Base-by-base conservation (phyloP, 2,113 vertebrate species). In the Eulemur rufifrons region DNA sequence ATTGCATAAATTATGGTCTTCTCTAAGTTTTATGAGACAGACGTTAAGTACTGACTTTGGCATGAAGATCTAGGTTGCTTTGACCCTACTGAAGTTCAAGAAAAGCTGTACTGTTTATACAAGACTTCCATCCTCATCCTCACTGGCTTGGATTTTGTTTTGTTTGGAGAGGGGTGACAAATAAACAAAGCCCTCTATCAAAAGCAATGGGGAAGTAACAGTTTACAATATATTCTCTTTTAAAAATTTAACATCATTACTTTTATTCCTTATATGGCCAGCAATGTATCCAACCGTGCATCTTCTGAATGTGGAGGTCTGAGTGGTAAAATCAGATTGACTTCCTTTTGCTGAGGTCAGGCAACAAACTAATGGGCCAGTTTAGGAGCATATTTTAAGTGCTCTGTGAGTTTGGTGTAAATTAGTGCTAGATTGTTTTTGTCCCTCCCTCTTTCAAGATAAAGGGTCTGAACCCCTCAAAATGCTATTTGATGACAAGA, bases 201-300 rank as follows among this genome's bases (percentile, higher is more conserved):
- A 97, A 78, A 86, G 86, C 34, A 91, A 71, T 13, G 13, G 98
- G 98, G 94, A 97, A 96, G 83, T 80, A 94, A 93, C 95, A 98
- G 96, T 96, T 98, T 83, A 77, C 34, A 88, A 52, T 69, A 63
- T 81, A 89, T 93, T 96, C 91, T 94, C 97, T 98, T 95, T 97
- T 94, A 93, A 95, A 96, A 94, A 3, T 88, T 95, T 97, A 85
- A 81, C 83, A 77, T 89, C 80, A 42, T 94, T 90, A 80, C 94
- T 91, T 91, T 97, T 87, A 97, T 97, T 92, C 95, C 89, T 97
- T 97, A 92, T 92, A 94, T 95, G 97, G 98, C 91, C 97, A 96
- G 71, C 37, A 73, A 56, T 89, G 69, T 88, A 84, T 87, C 96
- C 91, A 89, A 84, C 76, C 68, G 29, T 89, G 6, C 25, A 61